Evolutionary conservation across 2,113 vertebrate species (phyloP), one percentile per base, ranked within the genome.

Genomic region (Anarhynchus alexandrinus): DNA sequence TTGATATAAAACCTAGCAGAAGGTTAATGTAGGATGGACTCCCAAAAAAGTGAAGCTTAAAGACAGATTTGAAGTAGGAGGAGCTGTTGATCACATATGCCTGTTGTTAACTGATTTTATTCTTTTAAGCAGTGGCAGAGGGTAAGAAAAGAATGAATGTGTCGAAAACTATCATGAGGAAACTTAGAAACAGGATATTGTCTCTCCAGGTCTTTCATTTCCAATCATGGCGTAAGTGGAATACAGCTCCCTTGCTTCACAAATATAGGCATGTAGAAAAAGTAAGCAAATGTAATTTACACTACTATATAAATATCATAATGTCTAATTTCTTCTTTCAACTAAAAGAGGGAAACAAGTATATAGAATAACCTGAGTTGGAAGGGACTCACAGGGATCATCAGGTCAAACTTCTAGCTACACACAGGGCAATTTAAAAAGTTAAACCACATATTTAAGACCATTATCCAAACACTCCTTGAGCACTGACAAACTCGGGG

Each of bases 31-130:
- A 96, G 96, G 93, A 94, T 86, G 85, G 94, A 79, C 90, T 94
- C 83, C 90, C 59, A 95, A 96, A 97, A 97, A 95, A 97, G 25
- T 70, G 62, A 91, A 79, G 38, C 15, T 90, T 73, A 82, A 79
- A 94, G 82, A 94, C 97, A 97, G 97, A 97, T 97, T 97, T 97
- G 54, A 93, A 86, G 96, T 95, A 85, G 97, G 96, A 94, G 96
- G 96, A 96, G 86, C 81, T 95, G 95, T 91, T 96, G 74, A 91
- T 93, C 89, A 94, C 96, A 97, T 94, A 95, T 82, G 95, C 71
- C 93, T 86, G 91, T 96, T 95, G 94, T 76, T 96, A 96, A 88
- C 94, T 92, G 81, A 87, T 90, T 95, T 94, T 93, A 96, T 82
- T 94, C 81, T 95, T 96, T 94, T 89, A 93, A 91, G 84, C 9